Evolutionary conservation across 1,140 invertebrate species (phyloP), one percentile per base, ranked within the genome.

Genomic region (Microplitis demolitor): DNA sequence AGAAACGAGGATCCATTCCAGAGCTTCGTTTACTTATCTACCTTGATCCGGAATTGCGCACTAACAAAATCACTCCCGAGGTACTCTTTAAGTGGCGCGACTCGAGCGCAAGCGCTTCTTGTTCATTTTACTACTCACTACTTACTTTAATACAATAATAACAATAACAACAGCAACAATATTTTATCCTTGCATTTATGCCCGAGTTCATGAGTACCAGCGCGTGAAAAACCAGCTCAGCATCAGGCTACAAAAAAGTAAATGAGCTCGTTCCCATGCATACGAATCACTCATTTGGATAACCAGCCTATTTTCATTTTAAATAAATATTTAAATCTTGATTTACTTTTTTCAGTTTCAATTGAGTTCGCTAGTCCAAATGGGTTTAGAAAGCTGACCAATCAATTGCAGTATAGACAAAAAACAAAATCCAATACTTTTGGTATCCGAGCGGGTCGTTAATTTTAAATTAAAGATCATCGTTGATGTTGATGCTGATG

Each of bases 11-110:
- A 31, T 73, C 75, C 74, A 74, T 77, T 74, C 74, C 77, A 76
- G 71, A 76, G 71, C 62, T 76, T 75, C 76, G 76, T 79, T 79
- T 79, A 79, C 78, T 79, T 79, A 79, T 58, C 56, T 33, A 31
- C 16, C 73, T 73, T 74, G 58, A 69, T 70, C 66, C 53, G 74
- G 54, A 58, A 62, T 45, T 66, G 50, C 56, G 45, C 56, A 69
- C 68, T 58, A 61, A 61, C 56, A 69, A 69, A 69, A 69, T 69
- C 68, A 31, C 37, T 24, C 51, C 51, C 24, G 34, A 61, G 68
- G 39, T 61, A 61, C 14, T 45, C 16, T 69, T 39, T 69, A 50
- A 50, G 56, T 45, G 39, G 54, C 11, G 14, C 9, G 39, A 31
- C 13, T 35, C 13, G 11, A 1, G 56, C 31, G 68, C 34, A 64